phyloP scores from a whole-genome alignment of 2,113 vertebrate genomes.

The Calidris pygmaea region DNA sequence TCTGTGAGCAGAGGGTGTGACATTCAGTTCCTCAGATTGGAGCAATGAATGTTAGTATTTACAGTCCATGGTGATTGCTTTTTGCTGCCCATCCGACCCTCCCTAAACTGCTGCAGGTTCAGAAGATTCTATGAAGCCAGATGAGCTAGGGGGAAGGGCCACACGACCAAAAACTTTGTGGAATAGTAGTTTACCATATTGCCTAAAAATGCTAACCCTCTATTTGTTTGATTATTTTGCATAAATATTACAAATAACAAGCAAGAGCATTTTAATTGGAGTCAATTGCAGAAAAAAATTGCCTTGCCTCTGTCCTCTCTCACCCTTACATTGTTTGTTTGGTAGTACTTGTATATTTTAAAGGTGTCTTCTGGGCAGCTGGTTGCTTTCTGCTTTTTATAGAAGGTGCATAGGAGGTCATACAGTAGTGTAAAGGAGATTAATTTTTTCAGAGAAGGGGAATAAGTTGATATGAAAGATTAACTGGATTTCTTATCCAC shows the following conservation, averaged over 20 bases:
- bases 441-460: neutral
- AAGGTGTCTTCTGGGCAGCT: neutral
- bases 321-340: neutral
- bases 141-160: neutral
- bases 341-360: neutral
- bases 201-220: neutral
- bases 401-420: neutral
- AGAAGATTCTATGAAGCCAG: neutral
- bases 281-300: neutral
- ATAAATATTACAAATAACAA: neutral
- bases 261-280: neutral
- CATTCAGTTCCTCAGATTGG: neutral
- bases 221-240: neutral
- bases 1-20: neutral
- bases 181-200: neutral
- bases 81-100: neutral
- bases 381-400: neutral
- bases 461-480: neutral
- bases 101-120: neutral
- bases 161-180: neutral
- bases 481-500: neutral
- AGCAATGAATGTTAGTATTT: neutral
- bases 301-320: neutral
- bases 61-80: neutral
- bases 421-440: neutral